A percentile compares a stretch with the other conserved stretches of the same genome.
Evolutionary conservation across 1,140 invertebrate genomes (phyloP).

Genomic region (Nilaparvata lugens): DNA sequence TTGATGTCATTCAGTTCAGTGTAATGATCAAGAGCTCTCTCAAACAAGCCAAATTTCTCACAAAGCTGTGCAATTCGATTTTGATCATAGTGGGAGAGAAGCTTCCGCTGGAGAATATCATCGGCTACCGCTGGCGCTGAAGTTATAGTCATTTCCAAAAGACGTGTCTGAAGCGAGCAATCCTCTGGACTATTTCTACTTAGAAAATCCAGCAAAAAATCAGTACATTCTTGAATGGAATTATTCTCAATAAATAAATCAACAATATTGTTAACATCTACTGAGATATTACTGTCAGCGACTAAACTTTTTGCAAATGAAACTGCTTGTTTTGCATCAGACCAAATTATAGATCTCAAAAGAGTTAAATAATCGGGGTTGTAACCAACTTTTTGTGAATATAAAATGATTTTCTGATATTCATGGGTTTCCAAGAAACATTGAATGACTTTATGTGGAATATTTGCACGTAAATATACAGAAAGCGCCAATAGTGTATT

Average conservation of each 20-base stretch:
- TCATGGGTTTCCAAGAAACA: conserved; percentile 99
- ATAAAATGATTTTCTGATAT: conserved; percentile 97
- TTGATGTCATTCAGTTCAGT: conserved; percentile 99
- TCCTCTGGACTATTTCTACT: conserved; percentile 95
- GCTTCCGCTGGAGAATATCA: conserved; percentile 96
- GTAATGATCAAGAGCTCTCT: conserved; percentile 83
- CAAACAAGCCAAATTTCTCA: conserved; percentile 94
- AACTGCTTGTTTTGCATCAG: conserved; percentile 88
- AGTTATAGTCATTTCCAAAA: conserved; percentile 98
- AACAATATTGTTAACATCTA: conserved; percentile 95
- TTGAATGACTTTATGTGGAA: conserved; percentile 97
- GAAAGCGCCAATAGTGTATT: conserved; percentile 94
- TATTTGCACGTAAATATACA: conserved; percentile 93
- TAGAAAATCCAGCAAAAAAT: conserved; percentile 91
- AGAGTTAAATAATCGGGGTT: conserved; percentile 96
- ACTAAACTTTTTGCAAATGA: conserved; percentile 90
- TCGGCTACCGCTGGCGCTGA: conserved; percentile 98
- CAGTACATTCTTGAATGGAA: conserved; percentile 96
- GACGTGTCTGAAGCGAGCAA: conserved; percentile 88
- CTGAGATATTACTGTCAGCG: conserved; percentile 90
- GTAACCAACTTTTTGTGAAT: conserved; percentile 97
- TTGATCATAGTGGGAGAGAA: conserved; percentile 98
- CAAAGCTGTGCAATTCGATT: conserved; percentile 96
- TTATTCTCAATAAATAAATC: conserved; percentile 99
- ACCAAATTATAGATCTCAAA: conserved; percentile 90